phyloP scores from a whole-genome alignment of 2,113 vertebrate species.

The Vireo altiloquus region DNA sequence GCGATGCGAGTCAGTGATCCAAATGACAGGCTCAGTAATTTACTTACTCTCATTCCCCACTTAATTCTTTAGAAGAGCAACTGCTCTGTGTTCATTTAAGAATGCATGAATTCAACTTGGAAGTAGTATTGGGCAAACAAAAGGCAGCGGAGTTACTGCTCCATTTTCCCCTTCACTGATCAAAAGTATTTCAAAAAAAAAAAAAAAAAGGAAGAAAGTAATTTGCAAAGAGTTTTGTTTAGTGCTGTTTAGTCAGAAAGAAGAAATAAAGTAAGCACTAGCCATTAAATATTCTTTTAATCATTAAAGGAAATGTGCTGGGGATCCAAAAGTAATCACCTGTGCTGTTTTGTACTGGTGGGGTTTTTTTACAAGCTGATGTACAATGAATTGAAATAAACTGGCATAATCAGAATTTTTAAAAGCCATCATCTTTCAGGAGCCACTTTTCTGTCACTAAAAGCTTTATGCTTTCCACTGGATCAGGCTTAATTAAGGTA shows the following conservation, averaged over 20 bases:
- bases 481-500: conserved; percentile 41
- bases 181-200: background rate
- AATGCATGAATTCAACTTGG: conserved; percentile 50
- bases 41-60: conserved; percentile 61
- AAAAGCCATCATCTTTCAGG: conserved; percentile 20
- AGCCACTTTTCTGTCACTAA: conserved; percentile 35
- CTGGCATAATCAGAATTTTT: conserved; percentile 12
- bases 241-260: conserved; percentile 26
- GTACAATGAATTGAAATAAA: conserved; percentile 22
- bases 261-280: conserved; percentile 4
- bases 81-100: conserved; percentile 47
- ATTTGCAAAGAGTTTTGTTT: conserved; percentile 37
- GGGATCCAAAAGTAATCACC: background rate
- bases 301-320: conserved; percentile 3
- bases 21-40: conserved; percentile 61
- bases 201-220: background rate
- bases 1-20: conserved; percentile 61
- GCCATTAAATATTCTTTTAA: conserved; percentile 46
- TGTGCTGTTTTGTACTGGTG: background rate
- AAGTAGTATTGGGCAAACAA: conserved; percentile 46
- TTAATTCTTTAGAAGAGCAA: conserved; percentile 66
- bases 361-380: background rate
- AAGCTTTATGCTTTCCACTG: conserved; percentile 43
- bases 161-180: conserved; percentile 57
- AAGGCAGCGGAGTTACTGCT: conserved; percentile 52